Base-by-base conservation (phyloP, 2,113 vertebrate genomes). In the Agelaius phoeniceus region DNA sequence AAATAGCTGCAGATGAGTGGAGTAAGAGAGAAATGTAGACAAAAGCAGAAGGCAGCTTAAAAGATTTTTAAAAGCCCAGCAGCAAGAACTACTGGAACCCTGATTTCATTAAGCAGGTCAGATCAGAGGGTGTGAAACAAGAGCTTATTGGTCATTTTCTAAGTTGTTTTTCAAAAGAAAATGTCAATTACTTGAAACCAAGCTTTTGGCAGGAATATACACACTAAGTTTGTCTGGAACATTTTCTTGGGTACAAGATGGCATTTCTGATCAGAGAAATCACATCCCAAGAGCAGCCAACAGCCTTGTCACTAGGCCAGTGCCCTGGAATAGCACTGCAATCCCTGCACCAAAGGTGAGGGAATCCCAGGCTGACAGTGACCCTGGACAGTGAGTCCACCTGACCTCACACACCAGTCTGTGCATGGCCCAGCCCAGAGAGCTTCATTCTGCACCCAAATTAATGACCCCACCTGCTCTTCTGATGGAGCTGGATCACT, bases 41-140 rank as follows among this genome's bases (percentile, higher is more conserved):
- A 1, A 94, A 90, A 92, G 81, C 30, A 90, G 31, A 84, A 94
- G 85, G 74, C 55, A 89, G 85, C 52, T 89, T 89, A 84, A 65
- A 89, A 90, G 28, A 90, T 55, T 81, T 86, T 84, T 67, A 63
- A 77, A 95, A 95, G 46, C 76, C 79, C 69, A 94, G 82, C 57
- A 96, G 79, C 65, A 77, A 96, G 66, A 81, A 71, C 89, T 78
- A 58, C 41, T 91, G 55, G 72, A 94, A 92, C 51, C 46, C 35
- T 76, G 69, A 89, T 59, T 95, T 94, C 90, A 89, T 93, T 92
- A 89, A 44, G 65, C 71, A 94, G 89, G 93, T 96, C 91, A 96
- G 85, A 97, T 74, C 65, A 78, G 82, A 89, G 83, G 69, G 80
- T 77, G 69, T 63, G 73, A 96, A 95, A 81, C 58, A 48, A 79